These are phyloP conservation scores for Alligator mississippiensis DNA, from an alignment of 2,113 vertebrate genomes.

Conservation along the genomic window DNA sequence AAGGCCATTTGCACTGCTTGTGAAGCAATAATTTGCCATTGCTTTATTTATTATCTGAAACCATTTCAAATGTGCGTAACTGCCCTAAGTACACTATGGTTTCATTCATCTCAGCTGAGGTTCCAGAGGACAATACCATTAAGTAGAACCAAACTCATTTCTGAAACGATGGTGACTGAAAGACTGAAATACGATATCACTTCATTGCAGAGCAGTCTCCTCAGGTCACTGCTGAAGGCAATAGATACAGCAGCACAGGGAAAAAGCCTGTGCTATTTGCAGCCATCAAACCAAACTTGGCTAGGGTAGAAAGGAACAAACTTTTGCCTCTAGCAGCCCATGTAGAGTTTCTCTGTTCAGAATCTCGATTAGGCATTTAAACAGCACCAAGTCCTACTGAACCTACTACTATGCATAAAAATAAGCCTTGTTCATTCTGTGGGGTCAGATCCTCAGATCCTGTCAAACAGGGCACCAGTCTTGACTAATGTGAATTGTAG, in stretches of 20 bases:
- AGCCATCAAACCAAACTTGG: background rate
- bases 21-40: background rate
- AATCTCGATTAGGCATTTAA: background rate
- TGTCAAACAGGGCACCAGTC: background rate
- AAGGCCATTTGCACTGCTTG: background rate
- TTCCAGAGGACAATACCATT: slow-evolving; percentile 3
- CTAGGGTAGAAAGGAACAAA: too few relatives aligned
- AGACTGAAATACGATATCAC: background rate
- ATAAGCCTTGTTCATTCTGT: background rate
- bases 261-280: background rate
- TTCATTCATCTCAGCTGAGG: slow-evolving; percentile 24
- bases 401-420: background rate
- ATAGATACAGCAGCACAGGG: slow-evolving; percentile 22
- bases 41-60: background rate
- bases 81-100: background rate
- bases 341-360: background rate
- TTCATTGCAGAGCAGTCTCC: background rate
- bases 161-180: slow-evolving; percentile 1
- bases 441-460: background rate
- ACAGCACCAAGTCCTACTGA: background rate
- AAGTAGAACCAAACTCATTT: background rate
- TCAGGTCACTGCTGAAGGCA: slow-evolving; percentile 35
- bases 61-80: background rate
- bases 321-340: background rate
- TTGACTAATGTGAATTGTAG: background rate